Base-by-base conservation (phyloP, 2,113 vertebrate genomes). In the Lota lota region DNA sequence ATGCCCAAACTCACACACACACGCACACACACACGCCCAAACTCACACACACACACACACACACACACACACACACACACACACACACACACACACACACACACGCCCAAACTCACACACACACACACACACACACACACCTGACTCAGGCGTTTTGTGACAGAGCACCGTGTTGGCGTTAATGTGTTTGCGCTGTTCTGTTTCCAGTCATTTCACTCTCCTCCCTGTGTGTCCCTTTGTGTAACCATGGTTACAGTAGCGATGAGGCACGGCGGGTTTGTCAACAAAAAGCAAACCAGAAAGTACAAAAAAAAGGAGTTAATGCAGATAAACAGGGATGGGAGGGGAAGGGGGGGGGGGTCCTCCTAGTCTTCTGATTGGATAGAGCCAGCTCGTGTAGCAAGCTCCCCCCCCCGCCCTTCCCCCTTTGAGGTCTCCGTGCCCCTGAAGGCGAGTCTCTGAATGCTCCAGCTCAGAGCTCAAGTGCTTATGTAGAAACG, bases 321-420 rank as follows among this genome's bases (percentile, higher is more conserved):
- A 72, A 79, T 69, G 81, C 66, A 51, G 79, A 79, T 56, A 74
- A 78, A 67, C 72, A 68, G 68, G 79, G 28, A 33, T 33, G 28
- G 28, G 28, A 33, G 28, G 28, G 28, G 28, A 6, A 4, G 7
- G 28, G 28, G 28, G 28, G 24, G 28, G 28, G 28, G 28, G 28
- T 33, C 28, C 28, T 33, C 28, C 28, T 33, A 83, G 84, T 81
- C 77, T 74, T 82, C 65, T 69, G 56, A 65, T 15, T 74, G 81
- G 81, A 82, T 79, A 87, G 85, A 89, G 83, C 85, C 84, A 79
- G 83, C 84, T 90, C 84, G 18, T 78, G 83, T 83, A 78, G 82
- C 82, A 71, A 78, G 28, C 28, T 6, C 28, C 28, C 28, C 28
- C 28, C 75, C 61, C 78, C 28, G 74, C 61, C 78, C 16, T 75